Percentiles rank a stretch among this genome's conserved stretches.
Evolutionary conservation across 1,140 invertebrate species (phyloP).

Genomic region (Steinernema feltiae): DNA sequence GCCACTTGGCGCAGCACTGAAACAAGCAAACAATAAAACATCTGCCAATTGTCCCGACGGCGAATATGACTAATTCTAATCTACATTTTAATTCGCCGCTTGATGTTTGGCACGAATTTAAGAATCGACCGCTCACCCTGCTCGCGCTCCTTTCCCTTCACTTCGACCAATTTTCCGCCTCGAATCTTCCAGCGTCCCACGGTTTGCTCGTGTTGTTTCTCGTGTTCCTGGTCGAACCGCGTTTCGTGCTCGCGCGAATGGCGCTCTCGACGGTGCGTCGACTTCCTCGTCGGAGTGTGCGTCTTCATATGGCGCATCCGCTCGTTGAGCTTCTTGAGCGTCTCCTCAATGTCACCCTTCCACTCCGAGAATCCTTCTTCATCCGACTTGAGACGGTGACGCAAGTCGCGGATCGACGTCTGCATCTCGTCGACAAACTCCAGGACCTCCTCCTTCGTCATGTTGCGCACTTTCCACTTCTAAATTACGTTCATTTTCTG

Average conservation of each 20-base stretch:
- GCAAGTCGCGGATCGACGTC: not conserved
- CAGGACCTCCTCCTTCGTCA: not conserved
- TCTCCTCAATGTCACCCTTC: not conserved
- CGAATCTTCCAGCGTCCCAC: not conserved
- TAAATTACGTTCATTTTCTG: not conserved
- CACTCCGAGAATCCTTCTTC: not conserved
- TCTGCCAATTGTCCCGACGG: not conserved
- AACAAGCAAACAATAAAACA: not conserved
- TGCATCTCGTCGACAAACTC: not conserved
- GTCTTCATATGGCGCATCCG: not conserved
- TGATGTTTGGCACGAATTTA: too few relatives aligned
- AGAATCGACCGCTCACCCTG: too few relatives aligned
- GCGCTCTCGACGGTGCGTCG: not conserved
- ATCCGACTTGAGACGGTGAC: not conserved
- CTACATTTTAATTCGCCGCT: too few relatives aligned
- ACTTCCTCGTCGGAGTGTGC: not conserved
- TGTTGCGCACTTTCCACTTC: constrained; percentile 8
- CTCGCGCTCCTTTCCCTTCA: not conserved
- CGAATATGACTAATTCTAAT: too few relatives aligned
- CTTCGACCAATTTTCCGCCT: not conserved
- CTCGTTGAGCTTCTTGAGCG: not conserved
- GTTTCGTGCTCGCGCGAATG: not conserved
- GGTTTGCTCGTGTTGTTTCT: not conserved
- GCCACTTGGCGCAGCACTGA: constrained; percentile 2
- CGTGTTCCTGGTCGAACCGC: not conserved